A percentile compares a stretch with the other conserved stretches of the same genome.
These are phyloP conservation scores for Calypte anna DNA, from an alignment of 2,113 vertebrate species.

Conservation along the genomic window DNA sequence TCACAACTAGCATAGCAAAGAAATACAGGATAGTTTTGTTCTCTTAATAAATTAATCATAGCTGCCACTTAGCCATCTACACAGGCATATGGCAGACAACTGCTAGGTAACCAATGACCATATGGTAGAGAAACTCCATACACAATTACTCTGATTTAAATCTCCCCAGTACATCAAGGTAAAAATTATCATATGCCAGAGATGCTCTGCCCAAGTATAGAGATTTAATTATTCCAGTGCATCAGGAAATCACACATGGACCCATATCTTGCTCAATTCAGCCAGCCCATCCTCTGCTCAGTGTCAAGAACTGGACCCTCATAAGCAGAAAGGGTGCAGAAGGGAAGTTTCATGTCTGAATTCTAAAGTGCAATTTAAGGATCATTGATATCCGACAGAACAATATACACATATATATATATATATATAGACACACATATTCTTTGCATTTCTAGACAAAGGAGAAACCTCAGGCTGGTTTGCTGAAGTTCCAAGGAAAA, in stretches of 20 bases:
- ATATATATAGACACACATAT: not conserved
- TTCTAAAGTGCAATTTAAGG: not conserved
- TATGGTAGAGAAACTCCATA: not conserved
- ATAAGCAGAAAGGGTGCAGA: not conserved
- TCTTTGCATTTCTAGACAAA: not conserved
- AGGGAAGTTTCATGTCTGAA: not conserved
- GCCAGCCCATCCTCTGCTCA: not conserved
- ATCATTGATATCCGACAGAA: not conserved
- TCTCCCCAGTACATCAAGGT: not conserved
- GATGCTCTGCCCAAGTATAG: not conserved
- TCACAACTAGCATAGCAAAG: not conserved
- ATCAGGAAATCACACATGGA: not conserved
- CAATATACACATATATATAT: not conserved
- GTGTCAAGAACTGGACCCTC: not conserved
- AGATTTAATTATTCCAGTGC: not conserved
- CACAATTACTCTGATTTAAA: not conserved
- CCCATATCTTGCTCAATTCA: not conserved
- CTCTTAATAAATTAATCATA: conserved; percentile 5
- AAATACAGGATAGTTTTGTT: not conserved
- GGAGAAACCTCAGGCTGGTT: not conserved
- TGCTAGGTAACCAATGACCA: not conserved
- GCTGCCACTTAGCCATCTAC: not conserved
- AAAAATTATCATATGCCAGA: not conserved
- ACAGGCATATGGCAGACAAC: not conserved
- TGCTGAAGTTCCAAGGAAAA: not conserved